These are phyloP conservation scores for Lordiphosa fenestrarum DNA, from an alignment of 2,888 invertebrate species.

Conservation along the genomic window DNA sequence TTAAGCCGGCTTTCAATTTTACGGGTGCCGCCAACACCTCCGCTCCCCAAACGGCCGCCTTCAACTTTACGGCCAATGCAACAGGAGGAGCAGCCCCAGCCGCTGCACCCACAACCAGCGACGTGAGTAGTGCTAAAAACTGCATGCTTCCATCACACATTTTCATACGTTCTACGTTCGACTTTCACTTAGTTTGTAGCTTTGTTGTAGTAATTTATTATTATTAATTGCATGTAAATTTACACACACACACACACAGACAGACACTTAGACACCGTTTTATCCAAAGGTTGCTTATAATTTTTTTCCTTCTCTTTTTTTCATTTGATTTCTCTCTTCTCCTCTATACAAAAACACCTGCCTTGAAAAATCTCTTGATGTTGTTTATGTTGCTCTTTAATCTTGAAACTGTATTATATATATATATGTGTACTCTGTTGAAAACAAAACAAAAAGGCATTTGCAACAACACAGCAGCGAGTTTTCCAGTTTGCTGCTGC, in stretches of 20 bases:
- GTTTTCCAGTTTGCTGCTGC: conserved; percentile 46
- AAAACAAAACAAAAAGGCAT: conserved; percentile 11
- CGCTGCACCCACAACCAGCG: conserved; percentile 13
- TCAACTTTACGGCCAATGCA: conserved; percentile 69
- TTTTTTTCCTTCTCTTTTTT: conserved; percentile 8
- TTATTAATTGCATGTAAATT: conserved; percentile 3
- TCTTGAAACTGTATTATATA: conserved; percentile 5
- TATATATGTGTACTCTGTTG: background rate
- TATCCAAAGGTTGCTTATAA: no score
- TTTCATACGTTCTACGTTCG: background rate
- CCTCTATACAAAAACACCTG: background rate
- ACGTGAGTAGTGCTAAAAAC: conserved; percentile 48
- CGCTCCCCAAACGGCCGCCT: conserved; percentile 45
- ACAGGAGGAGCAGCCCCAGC: background rate
- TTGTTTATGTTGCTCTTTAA: conserved; percentile 27
- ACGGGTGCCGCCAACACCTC: conserved; percentile 23
- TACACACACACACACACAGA: no score
- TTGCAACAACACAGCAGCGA: conserved; percentile 17
- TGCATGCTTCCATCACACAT: background rate
- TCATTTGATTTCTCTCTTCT: conserved; percentile 2
- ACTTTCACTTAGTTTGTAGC: conserved; percentile 15
- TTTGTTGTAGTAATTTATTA: conserved; percentile 22
- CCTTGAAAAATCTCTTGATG: conserved; percentile 7
- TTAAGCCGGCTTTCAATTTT: conserved; percentile 56
- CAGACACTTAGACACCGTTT: no score